phyloP scores from a whole-genome alignment of 2,888 invertebrate genomes.

The Neoascia interrupta region DNA sequence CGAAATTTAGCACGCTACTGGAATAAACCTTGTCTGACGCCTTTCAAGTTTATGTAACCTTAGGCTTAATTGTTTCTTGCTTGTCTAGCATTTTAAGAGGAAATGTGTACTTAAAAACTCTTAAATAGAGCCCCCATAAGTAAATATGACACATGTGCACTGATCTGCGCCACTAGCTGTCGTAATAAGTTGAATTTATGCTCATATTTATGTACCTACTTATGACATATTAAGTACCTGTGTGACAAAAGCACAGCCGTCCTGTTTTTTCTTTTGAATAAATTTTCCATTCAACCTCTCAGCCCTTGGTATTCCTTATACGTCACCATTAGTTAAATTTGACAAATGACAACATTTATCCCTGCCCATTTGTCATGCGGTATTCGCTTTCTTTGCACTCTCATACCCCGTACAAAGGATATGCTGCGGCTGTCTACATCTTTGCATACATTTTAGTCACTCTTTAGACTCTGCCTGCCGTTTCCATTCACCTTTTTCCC shows the following conservation, averaged over 20 bases:
- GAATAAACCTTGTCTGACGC: no score
- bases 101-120: no score
- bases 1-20: no score
- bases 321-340: conserved; percentile 50
- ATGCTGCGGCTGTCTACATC: background rate
- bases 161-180: conserved; percentile 9
- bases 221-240: conserved; percentile 45
- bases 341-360: conserved; percentile 53
- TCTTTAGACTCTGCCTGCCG: background rate
- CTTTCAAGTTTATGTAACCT: no score
- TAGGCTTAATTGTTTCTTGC: no score
- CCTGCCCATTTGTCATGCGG: conserved; percentile 42
- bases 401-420: background rate
- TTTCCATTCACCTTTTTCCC: conserved; percentile 11
- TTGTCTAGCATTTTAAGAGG: no score
- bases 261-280: conserved; percentile 11
- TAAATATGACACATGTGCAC: conserved; percentile 11
- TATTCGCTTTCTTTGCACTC: conserved; percentile 10
- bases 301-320: conserved; percentile 21
- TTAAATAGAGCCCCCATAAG: no score
- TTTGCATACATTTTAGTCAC: conserved; percentile 8
- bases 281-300: conserved; percentile 9
- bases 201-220: conserved; percentile 27
- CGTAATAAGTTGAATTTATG: conserved; percentile 28
- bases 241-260: conserved; percentile 31